These are phyloP conservation scores for Leptoclinus maculatus DNA, from an alignment of 2,797 vertebrate genomes.

Conservation along the genomic window DNA sequence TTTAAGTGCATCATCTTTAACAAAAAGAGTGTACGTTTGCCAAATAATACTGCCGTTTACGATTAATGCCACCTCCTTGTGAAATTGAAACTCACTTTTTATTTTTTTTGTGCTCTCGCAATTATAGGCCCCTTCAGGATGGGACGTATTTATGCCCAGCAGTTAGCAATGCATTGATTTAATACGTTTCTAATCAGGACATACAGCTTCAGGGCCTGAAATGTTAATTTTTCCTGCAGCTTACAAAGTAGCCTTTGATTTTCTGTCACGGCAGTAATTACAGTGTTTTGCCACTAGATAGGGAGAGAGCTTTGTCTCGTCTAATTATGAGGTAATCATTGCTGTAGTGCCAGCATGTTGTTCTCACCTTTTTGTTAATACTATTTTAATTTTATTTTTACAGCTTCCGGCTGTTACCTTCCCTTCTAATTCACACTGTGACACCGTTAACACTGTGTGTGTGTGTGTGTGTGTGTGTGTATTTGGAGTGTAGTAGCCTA, in stretches of 20 bases:
- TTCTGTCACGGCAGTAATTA: constrained; percentile 99
- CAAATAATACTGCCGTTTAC: constrained; percentile 71
- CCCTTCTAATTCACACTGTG: constrained; percentile 92
- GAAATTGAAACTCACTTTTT: constrained; percentile 75
- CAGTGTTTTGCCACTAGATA: constrained; percentile 98
- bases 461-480: constrained; percentile 3
- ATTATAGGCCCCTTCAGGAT: constrained; percentile 83
- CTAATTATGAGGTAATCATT: constrained; percentile 99
- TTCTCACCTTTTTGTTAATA: constrained; percentile 94
- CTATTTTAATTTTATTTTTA: constrained; percentile 73
- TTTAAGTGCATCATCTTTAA: constrained; percentile 61
- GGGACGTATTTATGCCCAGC: constrained; percentile 83
- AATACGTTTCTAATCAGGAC: constrained; percentile 99
- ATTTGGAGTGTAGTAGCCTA: constrained; percentile 55
- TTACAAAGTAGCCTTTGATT: constrained; percentile 99
- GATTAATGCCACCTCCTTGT: constrained; percentile 69
- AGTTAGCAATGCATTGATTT: constrained; percentile 99
- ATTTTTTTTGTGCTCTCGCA: constrained; percentile 65
- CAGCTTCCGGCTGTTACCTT: constrained; percentile 91
- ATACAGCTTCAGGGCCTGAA: constrained; percentile 94
- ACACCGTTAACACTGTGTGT: constrained; percentile 79
- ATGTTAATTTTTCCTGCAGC: constrained; percentile 99
- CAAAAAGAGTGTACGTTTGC: constrained; percentile 62
- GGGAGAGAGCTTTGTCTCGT: constrained; percentile 96
- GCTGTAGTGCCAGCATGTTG: constrained; percentile 89